These are phyloP conservation scores for Pandemis cinnamomeana DNA, from an alignment of 2,888 invertebrate species.

Conservation along the genomic window DNA sequence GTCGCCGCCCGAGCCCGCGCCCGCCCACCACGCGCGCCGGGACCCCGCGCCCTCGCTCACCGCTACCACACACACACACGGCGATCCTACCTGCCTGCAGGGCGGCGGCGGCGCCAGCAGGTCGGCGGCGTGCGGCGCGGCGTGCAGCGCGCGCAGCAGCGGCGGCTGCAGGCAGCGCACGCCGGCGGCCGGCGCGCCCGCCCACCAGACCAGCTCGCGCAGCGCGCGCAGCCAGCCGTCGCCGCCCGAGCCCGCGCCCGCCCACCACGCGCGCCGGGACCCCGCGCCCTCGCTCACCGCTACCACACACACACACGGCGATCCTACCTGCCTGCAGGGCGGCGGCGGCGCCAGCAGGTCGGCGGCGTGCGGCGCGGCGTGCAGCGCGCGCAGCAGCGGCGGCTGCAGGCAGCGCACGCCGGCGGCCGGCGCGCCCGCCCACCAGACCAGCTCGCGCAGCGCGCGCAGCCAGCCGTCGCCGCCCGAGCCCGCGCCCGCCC, in stretches of 20 bases:
- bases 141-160: constrained; percentile 70
- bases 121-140: constrained; percentile 62
- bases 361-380: constrained; percentile 64
- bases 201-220: constrained; percentile 74
- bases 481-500: constrained; percentile 57
- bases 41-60: constrained; percentile 53
- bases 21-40: constrained; percentile 65
- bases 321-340: constrained; percentile 65
- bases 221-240: constrained; percentile 65
- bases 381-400: constrained; percentile 67
- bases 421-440: constrained; percentile 62
- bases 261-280: constrained; percentile 64
- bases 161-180: constrained; percentile 63
- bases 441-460: constrained; percentile 72
- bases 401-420: constrained; percentile 64
- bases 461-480: constrained; percentile 63
- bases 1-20: constrained; percentile 54
- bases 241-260: constrained; percentile 53
- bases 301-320: constrained; percentile 42
- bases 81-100: constrained; percentile 64
- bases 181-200: constrained; percentile 57
- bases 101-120: constrained; percentile 62
- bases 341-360: constrained; percentile 63
- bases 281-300: constrained; percentile 56
- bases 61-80: constrained; percentile 51